Base-by-base conservation (phyloP, 1,140 invertebrate species). In the Procambarus clarkii region DNA sequence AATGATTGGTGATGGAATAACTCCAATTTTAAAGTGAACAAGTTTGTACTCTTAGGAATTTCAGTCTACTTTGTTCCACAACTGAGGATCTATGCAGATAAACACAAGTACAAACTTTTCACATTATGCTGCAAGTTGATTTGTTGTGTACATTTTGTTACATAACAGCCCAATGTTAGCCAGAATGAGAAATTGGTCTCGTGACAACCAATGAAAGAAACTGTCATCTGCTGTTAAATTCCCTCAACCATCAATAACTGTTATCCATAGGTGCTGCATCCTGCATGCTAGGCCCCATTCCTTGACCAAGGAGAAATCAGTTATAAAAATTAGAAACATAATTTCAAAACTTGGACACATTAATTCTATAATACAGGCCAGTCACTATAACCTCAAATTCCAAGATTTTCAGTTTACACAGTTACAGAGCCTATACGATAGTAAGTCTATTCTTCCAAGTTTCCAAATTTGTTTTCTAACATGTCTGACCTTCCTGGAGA, bases 201-300 rank as follows among this genome's bases (percentile, higher is more conserved):
- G 69, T 74, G 69, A 24, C 24, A 9, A 50, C 21, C 15, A 79
- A 3, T 84, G 34, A 18, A 64, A 21, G 45, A 18, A 2, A 18
- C 13, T 64, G 60, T 45, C 45, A 45, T 69, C 34, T n/a, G 64
- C 58, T n/a, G 54, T 9, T 71, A 69, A 69, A 58, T 84, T 34
- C 58, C 58, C 64, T 45, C 21, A 84, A 84, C 58, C 82, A 45
- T 18, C 82, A 64, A 84, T 58, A 84, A 34, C 58, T 69, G 82
- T 71, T 84, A 69, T 45, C n/a, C 58, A 44, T 34, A 79, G 24
- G 64, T 84, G 58, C 34, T 69, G 64, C 24, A n/a, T 45, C n/a
- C 21, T 84, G 58, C 82, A 84, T 84, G 82, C 82, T 71, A 46
- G 82, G 58, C 58, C 64, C 82, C 60, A 64, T 84, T 69, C n/a